Evolutionary conservation across 2,888 invertebrate genomes (phyloP).

Genomic region (Melieria crassipennis): DNA sequence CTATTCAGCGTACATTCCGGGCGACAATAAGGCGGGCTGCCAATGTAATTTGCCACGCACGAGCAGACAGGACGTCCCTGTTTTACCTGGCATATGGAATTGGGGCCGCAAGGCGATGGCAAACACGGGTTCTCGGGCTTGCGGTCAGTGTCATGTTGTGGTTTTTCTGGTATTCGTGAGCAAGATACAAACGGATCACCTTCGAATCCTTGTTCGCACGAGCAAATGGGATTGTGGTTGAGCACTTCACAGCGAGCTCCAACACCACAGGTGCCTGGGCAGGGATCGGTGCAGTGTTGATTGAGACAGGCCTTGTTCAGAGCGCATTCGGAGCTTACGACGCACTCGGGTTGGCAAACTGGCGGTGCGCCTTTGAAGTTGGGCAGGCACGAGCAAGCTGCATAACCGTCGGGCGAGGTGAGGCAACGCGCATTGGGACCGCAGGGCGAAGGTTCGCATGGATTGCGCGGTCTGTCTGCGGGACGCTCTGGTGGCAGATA

Average conservation of each 20-base stretch:
- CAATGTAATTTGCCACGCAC: constrained; percentile 81
- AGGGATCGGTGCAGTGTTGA: constrained; percentile 84
- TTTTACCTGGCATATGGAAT: constrained; percentile 85
- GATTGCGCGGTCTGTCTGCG: constrained; percentile 68
- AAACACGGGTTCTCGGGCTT: constrained; percentile 68
- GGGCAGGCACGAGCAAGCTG: constrained; percentile 82
- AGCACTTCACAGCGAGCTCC: constrained; percentile 81
- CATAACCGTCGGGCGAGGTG: constrained; percentile 75
- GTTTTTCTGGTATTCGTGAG: constrained; percentile 55
- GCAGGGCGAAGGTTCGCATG: constrained; percentile 85
- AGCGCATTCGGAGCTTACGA: constrained; percentile 83
- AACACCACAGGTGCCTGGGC: constrained; percentile 82
- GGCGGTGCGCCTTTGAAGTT: constrained; percentile 83
- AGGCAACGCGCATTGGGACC: constrained; percentile 82
- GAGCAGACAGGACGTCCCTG: constrained; percentile 83
- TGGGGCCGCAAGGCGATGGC: constrained; percentile 80
- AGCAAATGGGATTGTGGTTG: constrained; percentile 88
- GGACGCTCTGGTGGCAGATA: constrained; percentile 61
- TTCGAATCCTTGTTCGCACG: constrained; percentile 76
- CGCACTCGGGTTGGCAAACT: constrained; percentile 85
- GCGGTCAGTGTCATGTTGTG: constrained; percentile 58
- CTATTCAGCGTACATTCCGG: constrained; percentile 86
- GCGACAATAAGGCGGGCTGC: constrained; percentile 82
- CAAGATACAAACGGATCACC: constrained; percentile 86
- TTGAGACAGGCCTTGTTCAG: constrained; percentile 83